These are phyloP conservation scores for Ochropleura leucogaster DNA, from an alignment of 2,888 invertebrate genomes.

Conservation along the genomic window DNA sequence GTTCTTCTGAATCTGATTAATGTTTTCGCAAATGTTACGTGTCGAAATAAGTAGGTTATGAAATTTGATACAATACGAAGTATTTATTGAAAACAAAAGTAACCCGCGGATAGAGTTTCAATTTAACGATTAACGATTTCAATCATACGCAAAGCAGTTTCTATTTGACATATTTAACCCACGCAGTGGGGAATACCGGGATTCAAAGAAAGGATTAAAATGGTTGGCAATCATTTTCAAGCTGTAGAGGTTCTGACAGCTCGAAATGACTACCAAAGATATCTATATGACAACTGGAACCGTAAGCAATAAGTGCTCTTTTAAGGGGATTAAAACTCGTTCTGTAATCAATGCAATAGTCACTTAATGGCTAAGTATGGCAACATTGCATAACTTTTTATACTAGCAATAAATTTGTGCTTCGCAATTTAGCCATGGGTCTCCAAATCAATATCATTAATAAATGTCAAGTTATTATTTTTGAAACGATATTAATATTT, in stretches of 20 bases:
- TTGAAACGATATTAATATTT: conserved; percentile 35
- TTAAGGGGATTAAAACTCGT: conserved; percentile 22
- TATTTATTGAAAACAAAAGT: neutral
- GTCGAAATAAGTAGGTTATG: conserved; percentile 24
- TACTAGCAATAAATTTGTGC: conserved; percentile 6
- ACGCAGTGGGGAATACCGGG: conserved; percentile 1
- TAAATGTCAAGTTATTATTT: conserved; percentile 15
- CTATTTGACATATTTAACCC: conserved; percentile 9
- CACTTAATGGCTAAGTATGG: conserved; percentile 17
- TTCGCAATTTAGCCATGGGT: conserved; percentile 21
- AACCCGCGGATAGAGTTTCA: neutral
- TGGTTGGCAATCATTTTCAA: conserved; percentile 12
- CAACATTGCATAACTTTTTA: conserved; percentile 34
- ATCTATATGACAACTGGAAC: conserved; percentile 25
- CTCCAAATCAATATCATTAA: conserved; percentile 24
- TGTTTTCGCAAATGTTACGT: conserved; percentile 24
- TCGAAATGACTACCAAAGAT: conserved; percentile 35
- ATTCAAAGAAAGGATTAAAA: conserved; percentile 15
- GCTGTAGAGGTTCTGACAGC: conserved; percentile 25
- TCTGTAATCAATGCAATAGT: conserved; percentile 24
- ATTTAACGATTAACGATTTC: too few relatives aligned
- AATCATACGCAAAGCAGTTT: neutral
- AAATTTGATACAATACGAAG: neutral
- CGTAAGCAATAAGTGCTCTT: conserved; percentile 14
- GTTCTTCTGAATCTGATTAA: conserved; percentile 12